A percentile compares a stretch with the other conserved stretches of the same genome.
Conservation (phyloP, 2,113 vertebrate genomes). For the Setophaga kirtlandii region DNA sequence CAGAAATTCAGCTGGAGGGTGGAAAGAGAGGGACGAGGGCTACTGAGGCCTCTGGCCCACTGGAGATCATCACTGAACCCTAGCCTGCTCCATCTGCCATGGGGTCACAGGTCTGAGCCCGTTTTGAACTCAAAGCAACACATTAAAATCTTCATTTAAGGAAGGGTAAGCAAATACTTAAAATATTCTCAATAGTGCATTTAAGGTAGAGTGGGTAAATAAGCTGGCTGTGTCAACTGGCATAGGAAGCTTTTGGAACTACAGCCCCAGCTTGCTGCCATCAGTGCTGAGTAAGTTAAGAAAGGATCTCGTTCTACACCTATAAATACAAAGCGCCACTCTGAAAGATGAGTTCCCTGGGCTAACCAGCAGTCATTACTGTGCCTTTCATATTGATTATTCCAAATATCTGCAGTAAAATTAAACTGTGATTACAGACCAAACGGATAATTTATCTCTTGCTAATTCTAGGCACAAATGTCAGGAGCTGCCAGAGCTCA, state of each 20-base stretch:
- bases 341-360: background rate
- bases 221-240: background rate
- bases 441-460: background rate
- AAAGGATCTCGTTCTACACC: background rate
- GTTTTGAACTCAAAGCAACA: background rate
- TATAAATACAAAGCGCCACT: background rate
- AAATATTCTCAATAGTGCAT: background rate
- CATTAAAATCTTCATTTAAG: background rate
- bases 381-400: background rate
- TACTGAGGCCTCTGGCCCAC: background rate
- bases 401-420: background rate
- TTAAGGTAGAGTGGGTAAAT: background rate
- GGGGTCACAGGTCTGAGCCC: background rate
- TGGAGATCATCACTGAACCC: background rate
- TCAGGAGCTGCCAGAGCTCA: background rate
- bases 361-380: accelerated
- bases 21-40: background rate
- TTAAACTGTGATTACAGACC: background rate
- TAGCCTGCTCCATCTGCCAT: background rate
- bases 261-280: background rate
- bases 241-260: background rate
- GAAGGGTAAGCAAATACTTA: background rate
- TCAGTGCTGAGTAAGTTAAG: background rate
- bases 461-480: background rate
- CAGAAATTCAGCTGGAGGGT: background rate